Evolutionary conservation across 1,140 invertebrate genomes (phyloP), one percentile per base, ranked within the genome.

Genomic region (Drosophila truncata): DNA sequence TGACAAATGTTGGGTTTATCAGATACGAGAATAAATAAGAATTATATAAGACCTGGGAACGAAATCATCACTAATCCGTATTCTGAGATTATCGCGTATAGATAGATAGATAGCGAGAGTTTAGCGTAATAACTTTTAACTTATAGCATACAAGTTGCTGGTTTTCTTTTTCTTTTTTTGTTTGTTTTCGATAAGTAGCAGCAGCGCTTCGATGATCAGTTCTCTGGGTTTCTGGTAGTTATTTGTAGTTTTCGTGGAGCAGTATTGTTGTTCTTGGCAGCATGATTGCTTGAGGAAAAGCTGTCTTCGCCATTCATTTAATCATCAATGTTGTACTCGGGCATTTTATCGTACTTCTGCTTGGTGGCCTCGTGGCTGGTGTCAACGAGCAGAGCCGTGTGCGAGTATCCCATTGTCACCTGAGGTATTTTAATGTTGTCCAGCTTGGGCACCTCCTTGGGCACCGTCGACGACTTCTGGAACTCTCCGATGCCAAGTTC

Each of bases 401-500:
- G 97, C 14, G 96, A 96, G 70, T 95, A 95, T 18, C 98, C 98
- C 95, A 97, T 97, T 10, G 96, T 93, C 16, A 98, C 95, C 49
- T 96, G 95, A 67, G 96, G 95, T 47, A 98, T 95, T 92, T 97
- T 96, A 29, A 97, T 93, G 42, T 96, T 96, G 50, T 97, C 96
- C 82, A 98, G 93, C 33, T 96, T 95, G 71, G 96, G 97, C 16
- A 98, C 97, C 94, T 98, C 98, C 93, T 97, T 96, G n/a, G 98
- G 97, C 37, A 95, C 95, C 5, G 97, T 97, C 16, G 97, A 97
- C 0, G 97, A 98, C 91, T 97, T 98, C 85, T 96, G 96, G 91
- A 96, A 95, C 79, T 98, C 97, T 13, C 98, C 98, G 77, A 97
- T 96, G 73, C 97, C 97, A 93, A 98, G 93, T 95, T 98, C 98